Evolutionary conservation across 1,140 invertebrate genomes (phyloP), one percentile per base, ranked within the genome.

Genomic region (Procambarus clarkii): DNA sequence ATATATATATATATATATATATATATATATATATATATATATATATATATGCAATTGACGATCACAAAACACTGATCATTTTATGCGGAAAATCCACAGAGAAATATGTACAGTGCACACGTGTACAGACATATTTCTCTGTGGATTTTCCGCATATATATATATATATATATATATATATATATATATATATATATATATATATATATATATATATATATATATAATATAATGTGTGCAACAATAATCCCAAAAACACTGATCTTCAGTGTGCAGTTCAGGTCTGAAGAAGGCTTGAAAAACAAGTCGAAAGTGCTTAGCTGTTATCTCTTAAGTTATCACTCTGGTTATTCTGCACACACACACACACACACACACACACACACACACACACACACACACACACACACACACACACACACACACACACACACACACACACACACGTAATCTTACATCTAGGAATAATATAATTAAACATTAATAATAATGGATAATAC

Each of bases 121-220:
- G 50, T 81, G 50, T 81, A 81, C 50, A 81, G 48, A 81, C 50
- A 81, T 81, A 81, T 81, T 50, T 81, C 48, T 81, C 48, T 81
- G 50, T 81, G 50, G 48, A 81, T 81, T 81, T 50, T 81, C 48
- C 50, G 50, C 50, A 81, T 81, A 81, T 81, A 81, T 81, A 81
- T 81, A 81, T 81, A 81, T 81, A 81, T 81, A 81, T 81, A 81
- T 81, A 81, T 81, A 81, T 81, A 81, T 81, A 81, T 81, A 81
- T 81, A 81, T 81, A 81, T 81, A 81, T 81, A 81, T 81, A 81
- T 78, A 86, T 80, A 84, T 48, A 79, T 64, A 60, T 79, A 77
- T 84, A 86, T 84, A 86, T 84, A 86, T 84, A 86, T 84, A 86
- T 69, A 80, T 84, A 84, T 58, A 91, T 76, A 84, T 60, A 91